phyloP scores from a whole-genome alignment of 2,888 invertebrate species.

The Melinopterus prodromus region DNA sequence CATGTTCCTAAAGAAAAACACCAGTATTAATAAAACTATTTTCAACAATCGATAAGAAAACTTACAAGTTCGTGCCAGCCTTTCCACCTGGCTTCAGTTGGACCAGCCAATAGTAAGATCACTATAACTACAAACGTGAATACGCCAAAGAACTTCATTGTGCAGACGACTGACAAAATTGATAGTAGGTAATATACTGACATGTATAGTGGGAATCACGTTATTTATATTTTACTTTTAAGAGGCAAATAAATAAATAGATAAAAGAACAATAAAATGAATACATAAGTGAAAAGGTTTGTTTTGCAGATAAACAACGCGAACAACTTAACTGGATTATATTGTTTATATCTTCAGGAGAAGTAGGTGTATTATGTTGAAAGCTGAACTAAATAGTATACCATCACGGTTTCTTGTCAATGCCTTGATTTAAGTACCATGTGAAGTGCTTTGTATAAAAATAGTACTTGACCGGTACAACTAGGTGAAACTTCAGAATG shows the following conservation, averaged over 20 bases:
- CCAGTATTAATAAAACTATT: neutral
- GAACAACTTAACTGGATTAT: neutral
- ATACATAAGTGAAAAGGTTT: neutral
- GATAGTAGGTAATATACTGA: neutral
- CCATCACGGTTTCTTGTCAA: too few species aligned
- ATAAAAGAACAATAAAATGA: neutral
- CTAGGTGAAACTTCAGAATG: too few species aligned
- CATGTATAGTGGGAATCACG: neutral
- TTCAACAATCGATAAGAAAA: slow-evolving; percentile 10
- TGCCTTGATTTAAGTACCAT: too few species aligned
- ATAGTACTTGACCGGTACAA: too few species aligned
- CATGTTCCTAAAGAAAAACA: neutral
- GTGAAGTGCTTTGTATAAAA: too few species aligned
- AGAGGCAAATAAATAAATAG: neutral
- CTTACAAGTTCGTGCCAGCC: slow-evolving; percentile 50
- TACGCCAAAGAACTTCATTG: slow-evolving; percentile 41
- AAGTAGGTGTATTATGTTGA: neutral
- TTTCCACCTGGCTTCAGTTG: slow-evolving; percentile 47
- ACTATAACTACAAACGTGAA: slow-evolving; percentile 41
- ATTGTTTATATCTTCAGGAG: neutral
- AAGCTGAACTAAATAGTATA: neutral
- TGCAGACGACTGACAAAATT: slow-evolving; percentile 5
- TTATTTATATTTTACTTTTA: neutral
- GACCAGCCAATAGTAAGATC: slow-evolving; percentile 42
- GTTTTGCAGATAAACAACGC: neutral